Base-by-base conservation (phyloP, 2,888 invertebrate genomes). In the Emmelina monodactyla region DNA sequence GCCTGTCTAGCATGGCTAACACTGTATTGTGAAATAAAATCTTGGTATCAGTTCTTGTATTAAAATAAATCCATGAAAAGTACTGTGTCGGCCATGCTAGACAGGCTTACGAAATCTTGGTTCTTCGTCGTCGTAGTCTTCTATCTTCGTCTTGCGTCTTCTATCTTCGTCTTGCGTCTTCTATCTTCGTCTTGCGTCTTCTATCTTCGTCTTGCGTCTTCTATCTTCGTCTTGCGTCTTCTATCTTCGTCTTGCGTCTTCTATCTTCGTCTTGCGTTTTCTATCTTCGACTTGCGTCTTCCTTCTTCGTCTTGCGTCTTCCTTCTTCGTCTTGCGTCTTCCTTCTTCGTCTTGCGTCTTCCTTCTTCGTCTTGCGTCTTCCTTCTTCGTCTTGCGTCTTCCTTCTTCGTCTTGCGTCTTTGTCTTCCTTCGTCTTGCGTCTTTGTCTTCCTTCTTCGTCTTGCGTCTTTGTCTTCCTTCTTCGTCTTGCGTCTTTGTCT, bases 231-330 rank as follows among this genome's bases (percentile, higher is more conserved):
- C n/a, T 10, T 4, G 4, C 4, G 25, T 3, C 25, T 25, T 10
- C 25, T 4, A 11, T 25, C 25, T 25, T 25, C 25, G 25, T 25
- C n/a, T 10, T 4, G 25, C 4, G 4, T 4, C 25, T 4, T 25
- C n/a, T 25, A 3, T 25, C 25, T 25, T 25, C 25, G 25, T 25
- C n/a, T 10, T 4, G 4, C 4, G n/a, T 3, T 11, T 25, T 10
- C 25, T 7, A 11, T 33, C 15, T 33, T 34, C 31, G 25, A 31
- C 19, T 16, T 13, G 14, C 14, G 11, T 44, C 38, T 41, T 41
- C 31, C 25, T 33, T 42, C 33, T 39, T 40, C 33, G 16, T 31
- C 28, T 35, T 32, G 12, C 9, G n/a, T 39, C 33, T 37, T 25
- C 29, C 7, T 15, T 34, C 34, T 35, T 40, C 25, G 25, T 3